Percentiles rank a stretch among this genome's conserved stretches.
These are phyloP conservation scores for Euproctis similis DNA, from an alignment of 2,888 invertebrate genomes.

Conservation along the genomic window DNA sequence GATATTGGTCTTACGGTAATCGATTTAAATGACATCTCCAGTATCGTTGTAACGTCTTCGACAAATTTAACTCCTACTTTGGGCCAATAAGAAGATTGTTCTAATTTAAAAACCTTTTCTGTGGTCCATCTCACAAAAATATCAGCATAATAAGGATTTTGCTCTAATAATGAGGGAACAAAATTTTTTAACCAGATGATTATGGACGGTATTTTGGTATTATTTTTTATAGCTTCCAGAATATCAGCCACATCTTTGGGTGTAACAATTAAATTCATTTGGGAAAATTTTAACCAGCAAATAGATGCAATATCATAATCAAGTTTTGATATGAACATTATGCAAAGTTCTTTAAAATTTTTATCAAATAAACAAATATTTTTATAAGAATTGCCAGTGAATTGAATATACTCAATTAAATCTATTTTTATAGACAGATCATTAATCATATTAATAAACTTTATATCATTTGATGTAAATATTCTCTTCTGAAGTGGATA, in stretches of 20 bases:
- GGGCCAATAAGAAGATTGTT: constrained; percentile 67
- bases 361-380: constrained; percentile 44
- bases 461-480: constrained; percentile 27
- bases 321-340: constrained; percentile 49
- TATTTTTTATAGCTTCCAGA: constrained; percentile 52
- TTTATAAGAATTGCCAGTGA: constrained; percentile 50
- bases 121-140: constrained; percentile 66
- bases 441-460: constrained; percentile 30
- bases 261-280: constrained; percentile 35
- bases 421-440: constrained; percentile 59
- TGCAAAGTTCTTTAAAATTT: constrained; percentile 48
- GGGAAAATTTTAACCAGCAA: constrained; percentile 64
- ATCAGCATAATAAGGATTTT: constrained; percentile 63
- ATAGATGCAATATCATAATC: constrained; percentile 66
- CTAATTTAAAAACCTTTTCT: constrained; percentile 59
- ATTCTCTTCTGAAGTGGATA: constrained; percentile 52
- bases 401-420: constrained; percentile 57
- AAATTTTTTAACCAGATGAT: constrained; percentile 66
- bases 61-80: constrained; percentile 68
- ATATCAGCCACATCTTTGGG: constrained; percentile 47
- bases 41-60: constrained; percentile 48
- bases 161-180: constrained; percentile 53
- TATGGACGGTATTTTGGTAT: constrained; percentile 60
- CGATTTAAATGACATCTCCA: constrained; percentile 52
- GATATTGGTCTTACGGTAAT: constrained; percentile 57